Evolutionary conservation across 1,140 invertebrate species (phyloP).

Genomic region (Zaprionus capensis): DNA sequence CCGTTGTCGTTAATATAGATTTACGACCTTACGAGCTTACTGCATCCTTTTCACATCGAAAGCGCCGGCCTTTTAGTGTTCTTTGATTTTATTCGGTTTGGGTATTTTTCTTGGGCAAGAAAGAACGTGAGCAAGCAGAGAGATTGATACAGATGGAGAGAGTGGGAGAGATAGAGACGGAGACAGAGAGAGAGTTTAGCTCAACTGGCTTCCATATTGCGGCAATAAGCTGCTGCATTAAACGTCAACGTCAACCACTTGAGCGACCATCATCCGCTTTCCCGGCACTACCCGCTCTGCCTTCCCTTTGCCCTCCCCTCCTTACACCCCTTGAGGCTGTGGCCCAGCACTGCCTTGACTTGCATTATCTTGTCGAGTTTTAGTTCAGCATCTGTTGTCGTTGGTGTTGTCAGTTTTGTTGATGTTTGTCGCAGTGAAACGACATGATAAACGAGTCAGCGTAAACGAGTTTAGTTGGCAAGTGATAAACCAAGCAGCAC

Average conservation of each 20-base stretch:
- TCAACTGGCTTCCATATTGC: conserved; percentile 14
- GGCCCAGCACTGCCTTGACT: conserved; percentile 1
- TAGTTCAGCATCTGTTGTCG: conserved; percentile 39
- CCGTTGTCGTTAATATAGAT: conserved; percentile 5
- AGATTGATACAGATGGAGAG: background rate
- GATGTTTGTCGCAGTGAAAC: conserved; percentile 44
- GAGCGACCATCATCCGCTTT: conserved; percentile 29
- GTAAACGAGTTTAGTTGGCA: conserved; percentile 71
- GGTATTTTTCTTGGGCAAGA: background rate
- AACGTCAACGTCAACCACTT: conserved; percentile 45
- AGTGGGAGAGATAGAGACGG: background rate
- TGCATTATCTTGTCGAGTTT: conserved; percentile 14
- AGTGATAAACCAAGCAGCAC: conserved; percentile 59
- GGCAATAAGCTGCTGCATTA: conserved; percentile 45
- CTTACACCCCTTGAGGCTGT: background rate
- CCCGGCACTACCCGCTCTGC: background rate
- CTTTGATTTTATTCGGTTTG: conserved; percentile 27
- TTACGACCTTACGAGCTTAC: conserved; percentile 9
- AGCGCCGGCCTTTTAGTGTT: conserved; percentile 21
- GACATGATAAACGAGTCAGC: conserved; percentile 71
- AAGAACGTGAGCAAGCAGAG: background rate
- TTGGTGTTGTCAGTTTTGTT: conserved; percentile 46
- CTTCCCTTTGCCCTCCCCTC: background rate
- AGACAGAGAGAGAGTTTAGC: background rate
- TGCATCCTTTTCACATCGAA: conserved; percentile 15